Evolutionary conservation across 2,113 vertebrate genomes (phyloP).

Genomic region (Mastomys coucha): DNA sequence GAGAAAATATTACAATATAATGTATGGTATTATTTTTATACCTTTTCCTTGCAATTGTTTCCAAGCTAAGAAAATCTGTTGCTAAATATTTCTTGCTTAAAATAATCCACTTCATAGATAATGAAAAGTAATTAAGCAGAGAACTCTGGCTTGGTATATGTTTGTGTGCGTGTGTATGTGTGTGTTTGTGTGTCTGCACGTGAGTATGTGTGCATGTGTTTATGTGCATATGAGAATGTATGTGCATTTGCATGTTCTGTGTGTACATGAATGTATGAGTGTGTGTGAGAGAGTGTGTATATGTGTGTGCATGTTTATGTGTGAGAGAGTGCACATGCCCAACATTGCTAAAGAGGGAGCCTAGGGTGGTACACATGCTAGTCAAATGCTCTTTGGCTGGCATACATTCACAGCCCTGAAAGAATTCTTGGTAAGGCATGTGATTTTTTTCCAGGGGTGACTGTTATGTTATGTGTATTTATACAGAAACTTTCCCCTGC

Average conservation of each 20-base stretch:
- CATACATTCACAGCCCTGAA: not conserved
- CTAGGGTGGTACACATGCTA: not conserved
- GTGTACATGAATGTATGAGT: not conserved
- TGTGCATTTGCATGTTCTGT: not conserved
- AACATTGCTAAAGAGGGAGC: not conserved
- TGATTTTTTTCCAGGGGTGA: constrained; percentile 62
- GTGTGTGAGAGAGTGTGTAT: not conserved
- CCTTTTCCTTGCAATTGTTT: constrained; percentile 5
- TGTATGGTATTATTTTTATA: not conserved
- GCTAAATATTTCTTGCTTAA: constrained; percentile 65
- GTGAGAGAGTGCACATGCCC: not conserved
- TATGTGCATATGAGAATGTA: no score
- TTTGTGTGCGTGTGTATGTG: not conserved
- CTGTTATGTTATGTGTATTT: constrained; percentile 81
- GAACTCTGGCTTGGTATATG: not conserved
- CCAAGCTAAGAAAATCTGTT: constrained; percentile 22
- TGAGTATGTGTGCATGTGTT: not conserved
- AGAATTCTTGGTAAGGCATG: not conserved
- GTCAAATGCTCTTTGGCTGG: not conserved
- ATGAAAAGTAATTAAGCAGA: constrained; percentile 44
- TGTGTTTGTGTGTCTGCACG: not conserved
- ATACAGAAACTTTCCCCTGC: constrained; percentile 78
- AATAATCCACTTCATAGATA: not conserved
- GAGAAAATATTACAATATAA: not conserved
- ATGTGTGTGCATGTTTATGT: not conserved